Base-by-base conservation (phyloP, 2,797 vertebrate species). In the Lemur catta region DNA sequence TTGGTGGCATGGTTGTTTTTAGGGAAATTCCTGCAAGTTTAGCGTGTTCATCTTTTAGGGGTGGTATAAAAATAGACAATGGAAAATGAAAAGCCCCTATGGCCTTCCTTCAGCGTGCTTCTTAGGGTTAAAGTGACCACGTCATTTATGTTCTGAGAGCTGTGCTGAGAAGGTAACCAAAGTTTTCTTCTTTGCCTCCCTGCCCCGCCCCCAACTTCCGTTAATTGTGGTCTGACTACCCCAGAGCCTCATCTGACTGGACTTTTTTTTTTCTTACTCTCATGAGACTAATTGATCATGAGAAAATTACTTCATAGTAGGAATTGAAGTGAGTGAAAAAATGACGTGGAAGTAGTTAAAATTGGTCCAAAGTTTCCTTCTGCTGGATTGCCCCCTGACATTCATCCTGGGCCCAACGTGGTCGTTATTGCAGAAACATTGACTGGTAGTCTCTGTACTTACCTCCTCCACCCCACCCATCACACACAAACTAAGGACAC, bases 1-100 rank as follows among this genome's bases (percentile, higher is more conserved):
- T 93, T 9, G 7, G 46, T 91, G 52, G 59, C 43, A 22, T 7
- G 50, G n/a, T 20, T 93, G 55, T 94, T 43, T 94, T 74, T 84
- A 79, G 96, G 96, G 95, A 94, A 97, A 94, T 93, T 95, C 89
- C 93, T 95, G 48, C 78, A 95, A 75, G 33, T 61, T 79, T 80
- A 41, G 3, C 30, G 0, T 85, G 74, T 18, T 89, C 75, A 22
- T 94, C 72, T 67, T 79, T 85, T 28, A 33, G 43, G 78, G 12
- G 61, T 28, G 41, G 61, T 35, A 67, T 35, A 33, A 17, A 35
- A 41, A 12, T 26, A 30, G 74, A 76, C 67, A 92, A 85, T 30
- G 28, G 74, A 72, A 67, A 92, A 88, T 0, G 26, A 57, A 91
- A 96, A 92, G 33, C 9, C n/a, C 80, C 59, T 69, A 0, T 7